These are phyloP conservation scores for Psilanteris sp. DNA, from an alignment of 1,140 invertebrate genomes.

Conservation along the genomic window DNA sequence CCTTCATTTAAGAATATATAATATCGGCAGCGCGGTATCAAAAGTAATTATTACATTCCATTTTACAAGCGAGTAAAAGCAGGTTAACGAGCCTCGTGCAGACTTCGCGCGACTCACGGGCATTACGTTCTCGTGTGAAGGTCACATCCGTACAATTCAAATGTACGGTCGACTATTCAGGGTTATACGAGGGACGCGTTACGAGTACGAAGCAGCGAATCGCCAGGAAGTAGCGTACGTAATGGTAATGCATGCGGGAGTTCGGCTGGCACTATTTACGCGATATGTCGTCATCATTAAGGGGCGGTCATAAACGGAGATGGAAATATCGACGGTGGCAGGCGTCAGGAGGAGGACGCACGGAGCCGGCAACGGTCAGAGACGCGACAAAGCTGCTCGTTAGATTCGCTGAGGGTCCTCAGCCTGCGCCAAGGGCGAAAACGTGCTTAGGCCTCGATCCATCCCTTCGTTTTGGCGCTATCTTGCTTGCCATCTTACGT, in stretches of 20 bases:
- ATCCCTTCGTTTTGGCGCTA: constrained; percentile 69
- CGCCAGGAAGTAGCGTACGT: constrained; percentile 58
- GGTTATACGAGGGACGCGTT: constrained; percentile 44
- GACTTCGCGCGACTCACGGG: constrained; percentile 33
- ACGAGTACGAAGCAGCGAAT: constrained; percentile 55
- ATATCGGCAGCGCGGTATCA: constrained; percentile 16
- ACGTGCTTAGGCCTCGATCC: constrained; percentile 77
- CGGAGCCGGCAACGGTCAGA: constrained; percentile 55
- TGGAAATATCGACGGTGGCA: background rate
- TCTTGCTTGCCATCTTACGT: constrained; percentile 53
- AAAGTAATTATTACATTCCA: constrained; percentile 44
- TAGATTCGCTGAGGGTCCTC: constrained; percentile 78
- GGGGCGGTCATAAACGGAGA: constrained; percentile 46
- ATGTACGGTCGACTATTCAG: constrained; percentile 58
- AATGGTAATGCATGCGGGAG: constrained; percentile 54
- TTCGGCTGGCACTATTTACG: constrained; percentile 55
- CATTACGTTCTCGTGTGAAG: constrained; percentile 48
- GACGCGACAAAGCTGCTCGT: constrained; percentile 78
- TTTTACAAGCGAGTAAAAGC: constrained; percentile 30
- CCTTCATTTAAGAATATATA: too few species aligned
- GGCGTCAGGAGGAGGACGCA: constrained; percentile 47
- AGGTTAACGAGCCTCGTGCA: constrained; percentile 54
- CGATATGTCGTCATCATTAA: constrained; percentile 57
- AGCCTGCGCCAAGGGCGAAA: constrained; percentile 76
- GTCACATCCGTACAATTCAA: constrained; percentile 58